Conservation (phyloP, 2,888 invertebrate species). For the Opisthograptis luteolata region DNA sequence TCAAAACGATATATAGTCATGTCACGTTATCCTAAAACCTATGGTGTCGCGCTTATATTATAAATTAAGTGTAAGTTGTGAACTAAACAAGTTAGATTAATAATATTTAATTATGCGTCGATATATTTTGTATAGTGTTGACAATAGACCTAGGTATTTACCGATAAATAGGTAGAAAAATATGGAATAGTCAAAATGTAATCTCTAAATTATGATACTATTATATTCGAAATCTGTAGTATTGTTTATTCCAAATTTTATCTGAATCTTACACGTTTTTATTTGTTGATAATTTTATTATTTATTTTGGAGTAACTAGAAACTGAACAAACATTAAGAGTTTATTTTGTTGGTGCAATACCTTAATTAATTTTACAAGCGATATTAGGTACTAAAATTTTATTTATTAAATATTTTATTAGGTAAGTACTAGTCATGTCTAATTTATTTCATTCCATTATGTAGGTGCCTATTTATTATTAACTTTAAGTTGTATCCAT, state of each 20-base stretch:
- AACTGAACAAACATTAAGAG: conserved; percentile 5
- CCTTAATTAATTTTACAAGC: conserved; percentile 1
- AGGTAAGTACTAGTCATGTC: not conserved
- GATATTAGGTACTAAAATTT: not conserved
- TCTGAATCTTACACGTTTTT: conserved; percentile 14
- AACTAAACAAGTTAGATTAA: not conserved
- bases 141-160: not conserved
- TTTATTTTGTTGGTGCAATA: conserved; percentile 21
- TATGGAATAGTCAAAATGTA: conserved; percentile 10
- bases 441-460: not conserved
- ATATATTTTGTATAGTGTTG: conserved; percentile 8
- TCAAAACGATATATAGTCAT: not conserved
- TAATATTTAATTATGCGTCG: not conserved
- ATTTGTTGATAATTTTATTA: conserved; percentile 26
- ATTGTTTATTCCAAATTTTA: conserved; percentile 4
- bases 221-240: not conserved
- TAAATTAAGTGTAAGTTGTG: not conserved
- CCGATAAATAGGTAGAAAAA: conserved; percentile 4
- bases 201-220: not conserved
- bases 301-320: not conserved
- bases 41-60: not conserved
- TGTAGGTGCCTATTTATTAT: too few relatives aligned
- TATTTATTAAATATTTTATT: not conserved
- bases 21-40: not conserved
- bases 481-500: conserved; percentile 5